These are phyloP conservation scores for Halcyon smyrnensis DNA, from an alignment of 2,797 vertebrate species.

Conservation along the genomic window DNA sequence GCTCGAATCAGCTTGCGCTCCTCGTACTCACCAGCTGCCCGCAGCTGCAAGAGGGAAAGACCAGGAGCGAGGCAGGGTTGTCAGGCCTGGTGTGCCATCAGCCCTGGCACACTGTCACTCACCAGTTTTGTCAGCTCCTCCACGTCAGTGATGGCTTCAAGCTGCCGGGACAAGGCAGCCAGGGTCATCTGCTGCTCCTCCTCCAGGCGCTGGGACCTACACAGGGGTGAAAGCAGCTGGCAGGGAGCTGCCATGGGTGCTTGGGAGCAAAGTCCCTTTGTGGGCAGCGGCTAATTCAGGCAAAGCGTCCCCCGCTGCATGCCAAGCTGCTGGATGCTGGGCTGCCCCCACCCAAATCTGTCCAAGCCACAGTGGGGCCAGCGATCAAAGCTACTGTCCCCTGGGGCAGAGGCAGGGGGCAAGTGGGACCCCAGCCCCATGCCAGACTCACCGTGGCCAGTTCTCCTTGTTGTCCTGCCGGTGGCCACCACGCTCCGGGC, in stretches of 20 bases:
- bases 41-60: conserved; percentile 79
- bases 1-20: conserved; percentile 94
- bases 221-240: rapidly evolving
- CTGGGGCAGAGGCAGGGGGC: background rate
- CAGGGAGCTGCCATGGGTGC: rapidly evolving
- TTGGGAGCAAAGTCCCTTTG: background rate
- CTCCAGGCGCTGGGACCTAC: conserved; percentile 74
- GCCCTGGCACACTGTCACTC: rapidly evolving
- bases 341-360: background rate
- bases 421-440: rapidly evolving
- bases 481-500: conserved; percentile 80
- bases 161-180: conserved; percentile 81
- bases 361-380: background rate
- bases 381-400: rapidly evolving
- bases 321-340: rapidly evolving
- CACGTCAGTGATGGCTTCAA: conserved; percentile 87
- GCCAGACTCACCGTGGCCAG: conserved; percentile 84
- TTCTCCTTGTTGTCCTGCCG: conserved; percentile 94
- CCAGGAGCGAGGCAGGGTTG: background rate
- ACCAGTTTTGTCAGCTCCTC: conserved; percentile 92
- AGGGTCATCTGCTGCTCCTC: conserved; percentile 84
- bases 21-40: conserved; percentile 87
- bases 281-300: background rate
- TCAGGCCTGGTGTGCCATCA: background rate
- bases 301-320: rapidly evolving